phyloP scores from a whole-genome alignment of 2,797 vertebrate genomes.

The Microctenopoma steveboyesi region DNA sequence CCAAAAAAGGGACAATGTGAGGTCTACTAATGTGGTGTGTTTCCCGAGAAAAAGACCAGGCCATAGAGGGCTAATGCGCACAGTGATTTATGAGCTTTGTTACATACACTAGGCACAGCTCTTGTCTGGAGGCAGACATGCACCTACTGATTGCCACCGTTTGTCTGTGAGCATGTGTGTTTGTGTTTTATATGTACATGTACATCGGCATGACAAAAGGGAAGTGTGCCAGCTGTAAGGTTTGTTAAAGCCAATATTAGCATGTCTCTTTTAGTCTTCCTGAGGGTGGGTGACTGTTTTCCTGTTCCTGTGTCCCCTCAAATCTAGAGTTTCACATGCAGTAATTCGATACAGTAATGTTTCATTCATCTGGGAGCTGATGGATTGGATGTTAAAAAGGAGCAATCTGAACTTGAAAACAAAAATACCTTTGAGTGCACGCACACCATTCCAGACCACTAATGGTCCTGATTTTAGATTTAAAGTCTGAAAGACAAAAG shows the following conservation, averaged over 20 bases:
- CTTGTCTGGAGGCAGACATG: slow-evolving; percentile 65
- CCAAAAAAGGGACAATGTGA: too few species aligned
- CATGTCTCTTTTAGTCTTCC: slow-evolving; percentile 37
- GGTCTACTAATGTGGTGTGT: too few species aligned
- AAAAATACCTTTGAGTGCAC: slow-evolving; percentile 21
- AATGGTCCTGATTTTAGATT: slow-evolving; percentile 15
- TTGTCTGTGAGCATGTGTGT: slow-evolving; percentile 43
- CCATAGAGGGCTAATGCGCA: slow-evolving; percentile 28
- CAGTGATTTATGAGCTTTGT: slow-evolving; percentile 71
- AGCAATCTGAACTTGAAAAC: slow-evolving; percentile 37
- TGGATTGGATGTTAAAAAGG: slow-evolving; percentile 42
- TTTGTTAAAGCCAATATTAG: slow-evolving; percentile 37
- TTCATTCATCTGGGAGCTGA: slow-evolving; percentile 47
- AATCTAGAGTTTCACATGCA: slow-evolving; percentile 40
- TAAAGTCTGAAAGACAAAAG: slow-evolving; percentile 15
- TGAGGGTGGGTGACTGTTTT: slow-evolving; percentile 38
- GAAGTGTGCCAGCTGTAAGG: slow-evolving; percentile 15
- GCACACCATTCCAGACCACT: slow-evolving; percentile 12
- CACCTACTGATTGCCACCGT: slow-evolving; percentile 63
- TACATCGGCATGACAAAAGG: slow-evolving; percentile 25
- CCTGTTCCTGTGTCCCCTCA: slow-evolving; percentile 31
- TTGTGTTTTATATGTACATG: slow-evolving; percentile 24
- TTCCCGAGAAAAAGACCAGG: too few species aligned
- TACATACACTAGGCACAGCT: slow-evolving; percentile 64
- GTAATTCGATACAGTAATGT: slow-evolving; percentile 55